Base-by-base conservation (phyloP, 2,797 vertebrate species). In the Hephaestus fuliginosus region DNA sequence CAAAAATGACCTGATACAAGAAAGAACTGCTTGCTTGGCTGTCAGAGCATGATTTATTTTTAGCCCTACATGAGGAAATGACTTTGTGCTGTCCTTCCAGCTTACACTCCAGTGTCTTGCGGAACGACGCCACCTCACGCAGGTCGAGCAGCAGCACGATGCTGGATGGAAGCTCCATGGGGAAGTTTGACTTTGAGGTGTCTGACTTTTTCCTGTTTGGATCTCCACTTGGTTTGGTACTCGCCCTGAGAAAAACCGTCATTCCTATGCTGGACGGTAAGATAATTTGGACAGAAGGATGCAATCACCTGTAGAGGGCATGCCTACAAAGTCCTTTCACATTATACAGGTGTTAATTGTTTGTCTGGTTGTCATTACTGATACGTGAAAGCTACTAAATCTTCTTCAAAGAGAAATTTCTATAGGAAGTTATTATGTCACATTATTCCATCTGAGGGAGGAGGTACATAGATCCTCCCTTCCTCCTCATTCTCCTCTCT, bases 201-300 rank as follows among this genome's bases (percentile, higher is more conserved):
- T 94, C 97, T 0, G 98, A 99, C 91, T 98, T 99, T 93, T 99
- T 99, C 94, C 96, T 99, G 80, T 98, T 99, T 12, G 98, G 98
- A 9, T 99, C 97, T 84, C 98, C 98, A 0, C 84, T 99, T 93
- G 98, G 98, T 30, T 93, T 99, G 83, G 98, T 99, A 43, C 96
- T 99, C 18, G 98, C 98, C 5, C 94, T 99, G 90, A 93, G 98
- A 82, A 99, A 97, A 95, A 99, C 98, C 0, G 97, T 99, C 84
- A 96, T 99, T 88, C 98, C 98, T 2, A 92, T 96, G 78, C 90
- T 99, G 69, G 97, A 99, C 36, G 96, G 98, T 99, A 94, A 88
- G 91, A n/a, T 33, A 11, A 12, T 60, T 68, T n/a, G 12, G 41
- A 51, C 8, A 82, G 20, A 70, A 46, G 4, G 63, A 61, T 65